Base-by-base conservation (phyloP, 2,113 vertebrate species). In the Lampris incognitus region DNA sequence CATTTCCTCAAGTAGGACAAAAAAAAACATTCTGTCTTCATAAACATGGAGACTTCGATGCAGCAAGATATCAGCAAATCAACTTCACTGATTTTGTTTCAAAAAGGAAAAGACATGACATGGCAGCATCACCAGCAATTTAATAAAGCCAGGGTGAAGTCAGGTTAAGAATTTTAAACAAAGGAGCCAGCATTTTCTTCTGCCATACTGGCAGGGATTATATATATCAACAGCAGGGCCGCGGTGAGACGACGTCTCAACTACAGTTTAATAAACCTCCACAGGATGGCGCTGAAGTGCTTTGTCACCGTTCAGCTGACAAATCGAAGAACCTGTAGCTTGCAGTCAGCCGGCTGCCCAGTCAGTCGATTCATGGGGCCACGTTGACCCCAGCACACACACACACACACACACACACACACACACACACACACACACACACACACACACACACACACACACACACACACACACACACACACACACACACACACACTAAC, bases 281-380 rank as follows among this genome's bases (percentile, higher is more conserved):
- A 93, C 91, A 87, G 85, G 91, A 82, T 92, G 90, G 81, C 85
- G 86, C 51, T 89, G 88, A 79, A 51, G 88, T 74, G 87, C 86
- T 88, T 66, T 69, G 78, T 58, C 83, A 87, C 58, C 68, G 55
- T 13, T 39, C 5, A 0, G 11, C 73, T 80, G 87, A 87, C 79
- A 74, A 78, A 79, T 81, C 80, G 73, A 73, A 66, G 61, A 76
- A 69, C 86, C 8, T 1, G 51, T 42, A 63, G 76, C 66, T 60
- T 49, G 69, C 69, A 88, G 86, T 87, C 80, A 78, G 72, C 86
- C 85, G 85, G 78, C 61, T 9, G 75, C 36, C 51, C 48, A 44
- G 68, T 78, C 87, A 86, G 76, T 76, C 84, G 85, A 74, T 85
- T 88, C 86, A 73, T 73, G 0, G 71, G 76, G 74, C 84, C 89